Evolutionary conservation across 2,113 vertebrate species (phyloP), one percentile per base, ranked within the genome.

Genomic region (Cyanoderma ruficeps): DNA sequence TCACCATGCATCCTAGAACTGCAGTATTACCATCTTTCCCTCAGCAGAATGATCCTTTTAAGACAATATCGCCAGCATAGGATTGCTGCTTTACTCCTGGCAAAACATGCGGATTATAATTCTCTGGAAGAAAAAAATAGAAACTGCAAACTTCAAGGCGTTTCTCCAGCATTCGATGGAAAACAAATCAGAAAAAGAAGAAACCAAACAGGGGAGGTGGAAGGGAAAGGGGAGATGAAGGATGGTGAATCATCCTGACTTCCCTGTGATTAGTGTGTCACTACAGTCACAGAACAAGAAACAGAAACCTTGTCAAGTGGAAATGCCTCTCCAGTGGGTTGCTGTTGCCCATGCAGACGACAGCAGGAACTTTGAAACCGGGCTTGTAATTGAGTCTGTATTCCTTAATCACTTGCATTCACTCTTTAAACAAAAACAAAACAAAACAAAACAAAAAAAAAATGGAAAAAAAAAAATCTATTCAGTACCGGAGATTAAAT

Each of bases 401-500:
- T 97, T 98, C 76, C 80, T 97, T 97, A 97, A 97, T 97, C 97
- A 95, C 87, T 98, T 97, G 94, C 97, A 96, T 98, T 98, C 97
- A 97, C 97, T 97, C 96, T 97, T 97, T 95, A 93, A 98, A 97
- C 84, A 91, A 97, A 94, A 92, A 89, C 79, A 83, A 83, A 95
- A 95, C 10, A 53, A 95, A 94, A 93, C n/a, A 50, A 75, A 70
- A 87, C n/a, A n/a, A n/a, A n/a, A n/a, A n/a, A n/a, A n/a, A 46
- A 88, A 46, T 35, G 42, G 16, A 6, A 60, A 31, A 37, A 55
- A 88, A 89, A 83, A 93, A 77, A 88, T 95, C 95, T 97, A 98
- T 96, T 98, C 97, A 88, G 98, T 98, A 98, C 98, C 97, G 93
- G 97, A 97, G 97, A 98, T 98, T 98, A 98, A 98, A 98, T 98